These are phyloP conservation scores for Acanthurus leucopareius DNA, from an alignment of 2,797 vertebrate genomes.

Conservation along the genomic window DNA sequence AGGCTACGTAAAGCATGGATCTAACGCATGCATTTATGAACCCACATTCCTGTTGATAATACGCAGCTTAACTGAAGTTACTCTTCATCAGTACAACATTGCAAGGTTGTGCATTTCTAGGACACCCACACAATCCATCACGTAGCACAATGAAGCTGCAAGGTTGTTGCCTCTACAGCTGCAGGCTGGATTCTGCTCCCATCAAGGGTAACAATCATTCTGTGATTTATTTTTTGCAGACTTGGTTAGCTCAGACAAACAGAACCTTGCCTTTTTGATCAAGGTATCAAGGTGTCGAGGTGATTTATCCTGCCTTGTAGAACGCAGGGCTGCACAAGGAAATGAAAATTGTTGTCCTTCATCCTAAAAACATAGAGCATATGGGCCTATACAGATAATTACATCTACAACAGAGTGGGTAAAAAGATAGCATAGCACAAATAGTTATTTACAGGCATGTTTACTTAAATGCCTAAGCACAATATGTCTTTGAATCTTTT, in stretches of 20 bases:
- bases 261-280: constrained; percentile 18
- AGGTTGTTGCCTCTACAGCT: constrained; percentile 43
- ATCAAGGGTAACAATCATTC: constrained; percentile 37
- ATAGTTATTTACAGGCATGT: too few species aligned
- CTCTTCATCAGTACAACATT: constrained; percentile 20
- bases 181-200: constrained; percentile 39
- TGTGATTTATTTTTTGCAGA: constrained; percentile 47
- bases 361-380: too few species aligned
- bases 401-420: too few species aligned
- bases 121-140: constrained; percentile 46
- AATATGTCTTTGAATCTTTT: too few species aligned
- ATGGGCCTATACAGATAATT: too few species aligned
- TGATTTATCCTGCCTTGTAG: too few species aligned
- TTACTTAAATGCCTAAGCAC: too few species aligned
- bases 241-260: constrained; percentile 36
- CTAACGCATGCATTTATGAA: constrained; percentile 28
- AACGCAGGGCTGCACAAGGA: too few species aligned
- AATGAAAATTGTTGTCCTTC: too few species aligned
- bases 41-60: constrained; percentile 46
- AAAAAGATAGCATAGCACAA: too few species aligned
- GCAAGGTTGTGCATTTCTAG: constrained; percentile 31
- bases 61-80: constrained; percentile 29
- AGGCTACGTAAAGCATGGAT: constrained; percentile 38
- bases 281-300: not conserved
- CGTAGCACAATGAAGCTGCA: constrained; percentile 29